Evolutionary conservation across 2,888 invertebrate species (phyloP).

Genomic region (Drosophila rellima): DNA sequence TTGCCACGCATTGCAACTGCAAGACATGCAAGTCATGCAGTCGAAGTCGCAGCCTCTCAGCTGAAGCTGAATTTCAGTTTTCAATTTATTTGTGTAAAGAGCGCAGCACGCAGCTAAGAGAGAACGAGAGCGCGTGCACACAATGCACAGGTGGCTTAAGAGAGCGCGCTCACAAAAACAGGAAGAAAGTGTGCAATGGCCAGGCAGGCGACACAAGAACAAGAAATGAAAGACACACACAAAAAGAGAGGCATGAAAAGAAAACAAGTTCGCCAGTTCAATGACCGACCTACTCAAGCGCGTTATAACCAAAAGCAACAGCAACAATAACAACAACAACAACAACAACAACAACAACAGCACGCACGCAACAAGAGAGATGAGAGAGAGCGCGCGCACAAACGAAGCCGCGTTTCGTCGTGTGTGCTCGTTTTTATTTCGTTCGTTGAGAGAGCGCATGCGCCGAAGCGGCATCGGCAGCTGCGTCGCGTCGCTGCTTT

Average conservation of each 20-base stretch:
- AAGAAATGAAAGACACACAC: slow-evolving; percentile 42
- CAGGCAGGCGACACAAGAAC: slow-evolving; percentile 34
- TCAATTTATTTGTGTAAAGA: slow-evolving; percentile 14
- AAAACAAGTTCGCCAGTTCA: slow-evolving; percentile 85
- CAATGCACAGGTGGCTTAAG: slow-evolving; percentile 54
- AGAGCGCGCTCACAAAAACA: slow-evolving; percentile 54
- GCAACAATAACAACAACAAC: slow-evolving; percentile 23
- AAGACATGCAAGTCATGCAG: slow-evolving; percentile 53
- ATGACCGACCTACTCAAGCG: slow-evolving; percentile 87
- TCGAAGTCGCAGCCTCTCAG: slow-evolving; percentile 17
- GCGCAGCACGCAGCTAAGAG: slow-evolving; percentile 28
- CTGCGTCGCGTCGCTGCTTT: slow-evolving; percentile 42
- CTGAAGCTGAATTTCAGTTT: background rate
- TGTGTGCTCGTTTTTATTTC: slow-evolving; percentile 47
- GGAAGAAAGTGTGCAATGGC: slow-evolving; percentile 77
- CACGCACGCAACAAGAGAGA: slow-evolving; percentile 24
- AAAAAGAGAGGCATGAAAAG: slow-evolving; percentile 63
- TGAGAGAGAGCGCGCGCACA: slow-evolving; percentile 3
- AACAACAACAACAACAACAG: slow-evolving; percentile 30
- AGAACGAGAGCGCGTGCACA: slow-evolving; percentile 11
- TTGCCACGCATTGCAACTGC: slow-evolving; percentile 54
- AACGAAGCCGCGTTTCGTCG: slow-evolving; percentile 16
- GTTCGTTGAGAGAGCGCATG: slow-evolving; percentile 60
- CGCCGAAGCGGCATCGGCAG: slow-evolving; percentile 38
- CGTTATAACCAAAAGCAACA: slow-evolving; percentile 76